Evolutionary conservation across 2,113 vertebrate genomes (phyloP).

Genomic region (Asarcornis scutulata): DNA sequence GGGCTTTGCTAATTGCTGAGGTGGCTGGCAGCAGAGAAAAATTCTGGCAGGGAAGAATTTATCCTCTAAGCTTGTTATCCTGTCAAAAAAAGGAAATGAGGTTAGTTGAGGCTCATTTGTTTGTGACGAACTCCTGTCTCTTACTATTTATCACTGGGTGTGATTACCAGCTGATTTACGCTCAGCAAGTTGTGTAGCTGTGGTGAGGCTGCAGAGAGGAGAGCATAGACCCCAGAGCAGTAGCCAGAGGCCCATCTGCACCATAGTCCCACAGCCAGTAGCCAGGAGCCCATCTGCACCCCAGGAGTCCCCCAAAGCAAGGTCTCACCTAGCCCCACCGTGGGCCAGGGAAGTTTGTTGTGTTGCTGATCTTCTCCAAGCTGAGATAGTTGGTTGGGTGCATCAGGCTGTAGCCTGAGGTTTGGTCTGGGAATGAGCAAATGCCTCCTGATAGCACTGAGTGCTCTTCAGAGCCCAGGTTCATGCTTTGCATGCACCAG

Average conservation of each 20-base stretch:
- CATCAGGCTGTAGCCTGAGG: not conserved
- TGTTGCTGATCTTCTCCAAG: not conserved
- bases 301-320: not conserved
- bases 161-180: not conserved
- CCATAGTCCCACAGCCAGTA: too few relatives aligned
- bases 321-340: not conserved
- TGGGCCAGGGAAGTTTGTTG: fast-evolving
- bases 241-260: not conserved
- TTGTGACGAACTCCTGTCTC: slow-evolving; percentile 43
- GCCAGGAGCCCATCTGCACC: not conserved
- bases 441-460: not conserved
- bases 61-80: slow-evolving; percentile 64
- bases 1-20: slow-evolving; percentile 39
- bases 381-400: not conserved
- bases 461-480: not conserved
- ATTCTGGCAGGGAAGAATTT: slow-evolving; percentile 33
- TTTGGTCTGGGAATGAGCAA: not conserved
- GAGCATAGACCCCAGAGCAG: not conserved
- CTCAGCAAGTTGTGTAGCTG: fast-evolving
- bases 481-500: not conserved
- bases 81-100: slow-evolving; percentile 57
- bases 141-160: slow-evolving; percentile 14
- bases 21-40: slow-evolving; percentile 29
- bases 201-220: not conserved
- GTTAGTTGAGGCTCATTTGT: slow-evolving; percentile 66